Percentiles rank a stretch among this genome's conserved stretches.
Conservation (phyloP, 1,140 invertebrate species). For the Trichonephila clavipes region DNA sequence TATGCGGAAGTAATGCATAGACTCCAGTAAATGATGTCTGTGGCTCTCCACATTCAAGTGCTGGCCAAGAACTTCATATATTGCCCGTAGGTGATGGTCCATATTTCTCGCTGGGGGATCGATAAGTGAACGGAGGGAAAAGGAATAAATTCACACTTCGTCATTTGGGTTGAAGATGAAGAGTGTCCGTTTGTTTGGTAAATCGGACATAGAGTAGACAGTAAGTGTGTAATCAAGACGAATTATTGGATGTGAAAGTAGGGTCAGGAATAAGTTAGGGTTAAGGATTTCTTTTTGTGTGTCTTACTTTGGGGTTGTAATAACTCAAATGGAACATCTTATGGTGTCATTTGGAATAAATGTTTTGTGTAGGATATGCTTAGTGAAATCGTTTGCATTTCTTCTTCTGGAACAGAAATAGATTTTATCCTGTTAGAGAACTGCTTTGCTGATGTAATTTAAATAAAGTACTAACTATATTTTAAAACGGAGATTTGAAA, state of each 20-base stretch:
- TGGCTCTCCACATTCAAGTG: background rate
- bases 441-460: too few relatives aligned
- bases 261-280: background rate
- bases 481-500: too few relatives aligned
- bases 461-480: too few relatives aligned
- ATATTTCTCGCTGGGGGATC: background rate
- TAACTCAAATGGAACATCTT: background rate
- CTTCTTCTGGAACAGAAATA: too few relatives aligned
- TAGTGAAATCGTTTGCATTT: too few relatives aligned
- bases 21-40: conserved; percentile 24
- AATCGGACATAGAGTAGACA: conserved; percentile 20
- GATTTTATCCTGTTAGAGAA: too few relatives aligned
- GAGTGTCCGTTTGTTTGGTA: background rate
- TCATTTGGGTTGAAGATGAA: conserved; percentile 9
- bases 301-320: background rate
- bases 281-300: background rate
- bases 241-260: background rate
- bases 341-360: too few relatives aligned
- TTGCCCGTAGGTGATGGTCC: background rate
- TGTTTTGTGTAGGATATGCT: too few relatives aligned
- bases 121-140: background rate
- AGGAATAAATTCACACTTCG: conserved; percentile 17
- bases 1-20: conserved; percentile 8
- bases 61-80: background rate
- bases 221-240: conserved; percentile 24